Conservation (phyloP, 1,140 invertebrate genomes). For the Caerostris extrusa region DNA sequence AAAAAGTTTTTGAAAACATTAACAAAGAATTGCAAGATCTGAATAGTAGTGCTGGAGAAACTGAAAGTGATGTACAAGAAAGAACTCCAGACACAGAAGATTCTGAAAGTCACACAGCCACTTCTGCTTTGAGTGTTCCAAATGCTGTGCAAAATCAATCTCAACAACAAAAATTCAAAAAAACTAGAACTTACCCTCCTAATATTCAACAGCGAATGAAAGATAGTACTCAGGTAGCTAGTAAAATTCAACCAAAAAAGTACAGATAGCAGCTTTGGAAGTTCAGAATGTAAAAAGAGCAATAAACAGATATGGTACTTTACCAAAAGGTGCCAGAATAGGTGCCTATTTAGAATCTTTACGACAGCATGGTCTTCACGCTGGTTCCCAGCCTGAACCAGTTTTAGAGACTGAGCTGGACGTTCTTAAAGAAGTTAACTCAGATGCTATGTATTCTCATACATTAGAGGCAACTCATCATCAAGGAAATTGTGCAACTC, state of each 20-base stretch:
- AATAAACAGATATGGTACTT: slow-evolving; percentile 96
- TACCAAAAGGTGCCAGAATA: slow-evolving; percentile 97
- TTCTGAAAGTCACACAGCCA: slow-evolving; percentile 80
- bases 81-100: slow-evolving; percentile 86
- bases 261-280: slow-evolving; percentile 93
- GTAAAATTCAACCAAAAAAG: slow-evolving; percentile 81
- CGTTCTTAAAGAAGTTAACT: slow-evolving; percentile 62
- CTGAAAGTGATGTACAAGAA: slow-evolving; percentile 85
- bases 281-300: slow-evolving; percentile 98
- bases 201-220: slow-evolving; percentile 76
- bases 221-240: slow-evolving; percentile 63
- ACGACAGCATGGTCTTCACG: slow-evolving; percentile 83
- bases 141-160: slow-evolving; percentile 51
- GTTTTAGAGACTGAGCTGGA: slow-evolving; percentile 73
- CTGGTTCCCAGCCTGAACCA: slow-evolving; percentile 74
- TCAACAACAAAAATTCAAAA: slow-evolving; percentile 82
- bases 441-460: slow-evolving; percentile 68
- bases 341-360: slow-evolving; percentile 97
- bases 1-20: slow-evolving; percentile 80
- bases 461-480: slow-evolving; percentile 43
- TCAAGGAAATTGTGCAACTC: background rate
- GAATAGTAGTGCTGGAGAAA: slow-evolving; percentile 81
- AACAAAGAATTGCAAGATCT: slow-evolving; percentile 81
- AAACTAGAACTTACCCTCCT: slow-evolving; percentile 84
- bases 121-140: slow-evolving; percentile 73